Base-by-base conservation (phyloP, 37 sponge, comb jelly and placozoan species). In the Oopsacas minuta region DNA sequence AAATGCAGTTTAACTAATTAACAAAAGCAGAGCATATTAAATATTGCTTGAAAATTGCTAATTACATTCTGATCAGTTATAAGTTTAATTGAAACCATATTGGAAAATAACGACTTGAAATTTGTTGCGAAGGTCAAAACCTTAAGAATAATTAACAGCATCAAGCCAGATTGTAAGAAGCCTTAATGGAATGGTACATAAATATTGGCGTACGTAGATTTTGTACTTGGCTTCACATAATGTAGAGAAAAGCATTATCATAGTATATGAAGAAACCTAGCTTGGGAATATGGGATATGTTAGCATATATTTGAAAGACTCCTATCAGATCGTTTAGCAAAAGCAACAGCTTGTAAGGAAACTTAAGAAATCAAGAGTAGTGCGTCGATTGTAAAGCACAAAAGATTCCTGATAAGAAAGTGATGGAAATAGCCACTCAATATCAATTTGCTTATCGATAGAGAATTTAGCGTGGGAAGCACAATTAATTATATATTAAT, bases 401-500 rank as follows among this genome's bases (percentile, higher is more conserved):
- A 42, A 42, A 17, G 49, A 17, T 25, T 61, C 22, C 30, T 61
- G 75, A 61, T 61, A 61, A 61, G 3, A 61, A 61, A 61, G 30
- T 61, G 75, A 61, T 61, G 30, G 28, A 61, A 61, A 61, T 61
- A n/a, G 28, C 75, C 75, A 61, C 28, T 61, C 49, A 20, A 25
- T 61, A 61, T 25, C 22, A 34, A 12, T 61, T 61, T 5, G 22
- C 75, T 42, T 42, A 42, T 42, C 49, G 15, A 42, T 42, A 42
- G 49, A 15, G 15, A 42, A 61, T 61, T 61, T 34, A 61, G 75
- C 75, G 75, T 61, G 28, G 75, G 75, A 61, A 61, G 75, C 75
- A 61, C 20, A 61, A 25, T 10, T 7, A 61, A 61, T n/a, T 10
- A 25, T 10, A 61, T 61, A 3, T 61, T 12, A 61, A 7, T 46